phyloP scores from a whole-genome alignment of 2,888 invertebrate genomes.

The Callinectes sapidus region DNA sequence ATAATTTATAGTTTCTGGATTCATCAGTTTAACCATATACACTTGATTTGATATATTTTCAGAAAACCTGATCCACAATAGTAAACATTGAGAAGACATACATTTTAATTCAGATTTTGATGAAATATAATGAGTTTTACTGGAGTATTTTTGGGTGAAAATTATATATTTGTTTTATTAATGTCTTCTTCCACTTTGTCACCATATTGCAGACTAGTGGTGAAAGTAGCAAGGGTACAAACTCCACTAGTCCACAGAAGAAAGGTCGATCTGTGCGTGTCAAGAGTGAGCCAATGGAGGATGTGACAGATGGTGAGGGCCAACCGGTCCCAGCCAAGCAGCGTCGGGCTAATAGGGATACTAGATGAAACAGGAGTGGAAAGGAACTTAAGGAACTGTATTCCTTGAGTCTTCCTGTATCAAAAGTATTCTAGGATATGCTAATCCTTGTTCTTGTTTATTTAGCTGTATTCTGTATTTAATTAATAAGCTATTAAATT shows the following conservation, averaged over 20 bases:
- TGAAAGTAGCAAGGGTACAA: background rate
- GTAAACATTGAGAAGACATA: background rate
- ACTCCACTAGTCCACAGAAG: background rate
- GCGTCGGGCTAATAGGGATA: background rate
- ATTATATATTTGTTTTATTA: too few relatives aligned
- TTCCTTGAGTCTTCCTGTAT: background rate
- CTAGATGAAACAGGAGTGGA: constrained; percentile 32
- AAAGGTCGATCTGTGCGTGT: constrained; percentile 34
- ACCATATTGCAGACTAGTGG: constrained; percentile 32
- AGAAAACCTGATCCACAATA: background rate
- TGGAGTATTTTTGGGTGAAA: too few relatives aligned
- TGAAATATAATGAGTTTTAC: background rate
- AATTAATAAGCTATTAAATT: background rate
- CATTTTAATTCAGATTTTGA: background rate
- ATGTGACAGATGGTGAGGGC: background rate
- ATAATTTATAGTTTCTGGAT: background rate
- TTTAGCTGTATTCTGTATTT: background rate
- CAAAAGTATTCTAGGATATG: background rate
- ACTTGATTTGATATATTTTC: background rate
- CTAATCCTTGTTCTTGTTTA: background rate
- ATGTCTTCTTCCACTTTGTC: background rate
- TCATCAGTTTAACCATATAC: background rate
- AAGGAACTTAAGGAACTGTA: background rate
- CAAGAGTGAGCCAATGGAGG: constrained; percentile 36
- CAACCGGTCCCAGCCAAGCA: constrained; percentile 36